phyloP scores from a whole-genome alignment of 1,140 invertebrate species.

The Ceratoteleas bidentatus region DNA sequence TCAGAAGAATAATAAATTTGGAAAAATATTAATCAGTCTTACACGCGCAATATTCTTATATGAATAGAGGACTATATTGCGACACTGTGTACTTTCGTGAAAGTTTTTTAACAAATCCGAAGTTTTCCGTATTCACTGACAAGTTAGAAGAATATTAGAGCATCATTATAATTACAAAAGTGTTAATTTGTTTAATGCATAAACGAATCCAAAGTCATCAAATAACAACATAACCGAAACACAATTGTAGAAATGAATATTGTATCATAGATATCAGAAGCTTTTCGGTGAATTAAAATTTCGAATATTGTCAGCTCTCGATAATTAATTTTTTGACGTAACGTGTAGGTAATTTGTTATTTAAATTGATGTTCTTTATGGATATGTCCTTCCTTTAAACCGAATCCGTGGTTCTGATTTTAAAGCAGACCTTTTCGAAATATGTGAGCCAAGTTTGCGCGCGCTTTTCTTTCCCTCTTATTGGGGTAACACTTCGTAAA shows the following conservation, averaged over 20 bases:
- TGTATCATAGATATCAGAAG: too few relatives aligned
- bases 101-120: too few relatives aligned
- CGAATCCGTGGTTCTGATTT: constrained; percentile 23
- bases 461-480: constrained; percentile 21
- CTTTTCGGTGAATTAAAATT: too few relatives aligned
- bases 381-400: constrained; percentile 27
- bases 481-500: constrained; percentile 53
- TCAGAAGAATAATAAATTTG: too few relatives aligned
- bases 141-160: background rate
- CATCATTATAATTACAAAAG: background rate
- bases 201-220: too few relatives aligned
- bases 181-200: background rate
- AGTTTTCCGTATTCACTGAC: too few relatives aligned
- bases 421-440: constrained; percentile 39
- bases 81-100: too few relatives aligned
- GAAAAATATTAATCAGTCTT: too few relatives aligned
- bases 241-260: too few relatives aligned
- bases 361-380: constrained; percentile 22
- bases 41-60: too few relatives aligned
- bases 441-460: constrained; percentile 19
- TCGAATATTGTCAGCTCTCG: background rate
- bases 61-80: too few relatives aligned
- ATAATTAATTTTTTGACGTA: constrained; percentile 2
- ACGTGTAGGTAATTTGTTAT: constrained; percentile 2
- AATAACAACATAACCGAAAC: too few relatives aligned